Conservation (phyloP, 2,113 vertebrate species). For the Nothobranchius kuhntae region DNA sequence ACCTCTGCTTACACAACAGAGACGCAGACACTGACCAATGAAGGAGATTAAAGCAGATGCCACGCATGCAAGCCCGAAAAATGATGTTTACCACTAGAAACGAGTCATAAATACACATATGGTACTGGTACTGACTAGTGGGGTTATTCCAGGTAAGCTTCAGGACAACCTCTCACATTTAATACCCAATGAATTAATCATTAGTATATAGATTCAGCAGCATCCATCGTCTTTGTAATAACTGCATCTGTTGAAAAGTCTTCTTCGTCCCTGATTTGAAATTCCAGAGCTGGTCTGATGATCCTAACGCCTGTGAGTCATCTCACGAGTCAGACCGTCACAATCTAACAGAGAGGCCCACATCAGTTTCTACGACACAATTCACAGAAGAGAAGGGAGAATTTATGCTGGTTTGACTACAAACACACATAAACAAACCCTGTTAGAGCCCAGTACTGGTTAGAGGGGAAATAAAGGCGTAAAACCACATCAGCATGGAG, state of each 20-base stretch:
- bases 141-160: background rate
- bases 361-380: background rate
- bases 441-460: no score
- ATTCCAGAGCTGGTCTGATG: background rate
- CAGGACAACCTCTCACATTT: background rate
- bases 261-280: background rate
- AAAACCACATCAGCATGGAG: no score
- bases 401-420: background rate
- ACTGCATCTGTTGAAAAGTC: background rate
- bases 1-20: slow-evolving; percentile 54
- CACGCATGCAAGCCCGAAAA: no score
- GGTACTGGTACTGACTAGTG: no score
- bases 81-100: no score
- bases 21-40: slow-evolving; percentile 5
- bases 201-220: background rate
- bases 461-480: no score
- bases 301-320: slow-evolving; percentile 39
- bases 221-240: no score
- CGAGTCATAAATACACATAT: no score
- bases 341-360: background rate
- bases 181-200: background rate
- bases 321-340: slow-evolving; percentile 20
- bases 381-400: slow-evolving; percentile 1
- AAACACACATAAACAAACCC: background rate
- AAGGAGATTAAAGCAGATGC: no score